phyloP scores from a whole-genome alignment of 2,888 invertebrate species.

The Ecdyonurus torrentis region DNA sequence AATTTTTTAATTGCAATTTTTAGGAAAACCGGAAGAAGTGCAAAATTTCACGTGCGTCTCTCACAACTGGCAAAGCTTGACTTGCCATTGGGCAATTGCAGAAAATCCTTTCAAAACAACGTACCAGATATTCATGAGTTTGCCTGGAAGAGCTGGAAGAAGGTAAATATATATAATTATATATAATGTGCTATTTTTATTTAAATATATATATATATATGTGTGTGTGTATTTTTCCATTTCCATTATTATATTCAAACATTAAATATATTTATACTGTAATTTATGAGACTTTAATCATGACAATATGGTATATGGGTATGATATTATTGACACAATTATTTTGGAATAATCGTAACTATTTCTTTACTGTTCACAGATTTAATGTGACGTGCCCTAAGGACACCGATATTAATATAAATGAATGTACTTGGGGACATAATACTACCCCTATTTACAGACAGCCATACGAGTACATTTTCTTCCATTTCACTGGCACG shows the following conservation, averaged over 20 bases:
- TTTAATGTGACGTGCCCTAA: conserved; percentile 18
- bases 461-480: conserved; percentile 31
- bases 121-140: conserved; percentile 31
- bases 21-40: conserved; percentile 43
- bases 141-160: conserved; percentile 26
- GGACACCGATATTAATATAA: conserved; percentile 17
- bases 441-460: conserved; percentile 35
- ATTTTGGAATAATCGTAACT: too few species aligned
- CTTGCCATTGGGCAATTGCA: conserved; percentile 54
- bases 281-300: too few species aligned
- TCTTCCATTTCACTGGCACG: conserved; percentile 38
- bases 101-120: conserved; percentile 36
- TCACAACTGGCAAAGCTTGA: conserved; percentile 52
- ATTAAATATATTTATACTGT: too few species aligned
- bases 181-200: too few species aligned
- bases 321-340: too few species aligned
- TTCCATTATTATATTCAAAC: too few species aligned
- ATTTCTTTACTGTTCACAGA: too few species aligned
- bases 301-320: too few species aligned
- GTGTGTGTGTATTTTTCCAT: too few species aligned
- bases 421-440: conserved; percentile 32
- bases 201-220: too few species aligned
- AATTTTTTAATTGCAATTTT: too few species aligned
- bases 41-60: conserved; percentile 55
- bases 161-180: too few species aligned